Percentiles rank a stretch among this genome's conserved stretches.
These are phyloP conservation scores for Calidris pugnax DNA, from an alignment of 2,113 vertebrate genomes.

Conservation along the genomic window DNA sequence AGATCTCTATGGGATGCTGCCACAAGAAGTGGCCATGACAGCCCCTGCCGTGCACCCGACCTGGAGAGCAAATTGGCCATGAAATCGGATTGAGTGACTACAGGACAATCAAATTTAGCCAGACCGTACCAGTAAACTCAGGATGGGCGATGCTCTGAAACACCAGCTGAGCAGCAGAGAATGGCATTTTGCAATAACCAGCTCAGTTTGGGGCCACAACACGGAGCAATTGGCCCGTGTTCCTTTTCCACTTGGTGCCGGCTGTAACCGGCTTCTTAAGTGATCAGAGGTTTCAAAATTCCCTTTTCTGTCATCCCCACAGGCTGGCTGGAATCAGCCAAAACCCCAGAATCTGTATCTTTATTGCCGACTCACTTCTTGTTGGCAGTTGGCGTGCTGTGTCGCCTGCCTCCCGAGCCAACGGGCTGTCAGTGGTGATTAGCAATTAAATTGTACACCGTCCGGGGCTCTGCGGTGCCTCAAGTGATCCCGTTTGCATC, in stretches of 20 bases:
- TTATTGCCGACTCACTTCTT: not conserved
- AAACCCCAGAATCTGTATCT: not conserved
- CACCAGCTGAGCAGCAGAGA: not conserved
- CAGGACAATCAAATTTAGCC: not conserved
- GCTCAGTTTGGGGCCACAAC: not conserved
- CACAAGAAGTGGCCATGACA: not conserved
- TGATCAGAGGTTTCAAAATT: not conserved
- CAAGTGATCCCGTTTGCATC: slow-evolving; percentile 7
- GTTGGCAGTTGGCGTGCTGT: not conserved
- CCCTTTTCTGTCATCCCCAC: not conserved
- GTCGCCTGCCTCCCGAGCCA: not conserved
- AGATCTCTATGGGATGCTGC: not conserved
- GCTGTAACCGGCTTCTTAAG: not conserved
- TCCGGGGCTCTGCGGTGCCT: not conserved
- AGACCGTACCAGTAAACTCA: not conserved
- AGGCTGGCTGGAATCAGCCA: not conserved
- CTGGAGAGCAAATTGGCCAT: not conserved
- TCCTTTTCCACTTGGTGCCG: not conserved
- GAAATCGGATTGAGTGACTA: not conserved
- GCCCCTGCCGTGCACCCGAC: not conserved
- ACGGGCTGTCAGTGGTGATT: not conserved
- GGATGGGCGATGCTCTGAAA: not conserved
- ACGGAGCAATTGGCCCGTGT: not conserved
- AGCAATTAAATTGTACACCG: not conserved
- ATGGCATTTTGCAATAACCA: not conserved